Evolutionary conservation across 64 coral and sea anemone species (phyloP).

Genomic region (Montipora sp.): DNA sequence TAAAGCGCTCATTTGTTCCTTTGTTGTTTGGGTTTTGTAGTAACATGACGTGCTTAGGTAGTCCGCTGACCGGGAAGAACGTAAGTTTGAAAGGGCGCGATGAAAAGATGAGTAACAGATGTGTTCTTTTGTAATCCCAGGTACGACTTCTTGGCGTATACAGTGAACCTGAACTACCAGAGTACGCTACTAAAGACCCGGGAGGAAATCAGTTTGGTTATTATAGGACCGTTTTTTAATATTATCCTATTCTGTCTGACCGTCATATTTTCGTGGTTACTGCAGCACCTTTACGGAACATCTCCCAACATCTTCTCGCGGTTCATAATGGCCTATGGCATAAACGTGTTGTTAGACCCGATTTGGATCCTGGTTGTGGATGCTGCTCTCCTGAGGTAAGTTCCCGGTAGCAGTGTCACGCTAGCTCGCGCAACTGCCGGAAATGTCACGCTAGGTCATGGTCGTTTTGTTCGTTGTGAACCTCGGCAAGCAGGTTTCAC

Average conservation of each 20-base stretch:
- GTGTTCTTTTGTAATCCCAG: slow-evolving; percentile 21
- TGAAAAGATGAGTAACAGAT: neutral
- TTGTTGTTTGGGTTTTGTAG: no score
- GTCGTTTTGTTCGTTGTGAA: no score
- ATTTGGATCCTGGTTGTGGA: slow-evolving; percentile 95
- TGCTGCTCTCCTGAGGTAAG: slow-evolving; percentile 80
- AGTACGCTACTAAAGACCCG: slow-evolving; percentile 85
- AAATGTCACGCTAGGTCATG: no score
- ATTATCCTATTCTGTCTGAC: slow-evolving; percentile 85
- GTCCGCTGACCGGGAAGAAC: no score
- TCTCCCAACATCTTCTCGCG: slow-evolving; percentile 92
- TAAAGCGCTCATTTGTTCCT: neutral
- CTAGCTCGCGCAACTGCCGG: neutral
- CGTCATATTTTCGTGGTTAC: slow-evolving; percentile 72
- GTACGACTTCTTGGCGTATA: slow-evolving; percentile 92
- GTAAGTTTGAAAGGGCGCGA: no score
- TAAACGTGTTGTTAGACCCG: slow-evolving; percentile 87
- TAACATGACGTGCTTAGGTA: no score
- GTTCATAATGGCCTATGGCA: slow-evolving; percentile 94
- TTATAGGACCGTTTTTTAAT: slow-evolving; percentile 85
- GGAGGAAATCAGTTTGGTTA: slow-evolving; percentile 85
- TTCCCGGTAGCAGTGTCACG: neutral
- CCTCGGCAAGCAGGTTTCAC: no score
- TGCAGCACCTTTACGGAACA: slow-evolving; percentile 75
- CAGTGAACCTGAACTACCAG: slow-evolving; percentile 96